Base-by-base conservation (phyloP, 2,113 vertebrate species). In the Brachyhypopomus gauderio region DNA sequence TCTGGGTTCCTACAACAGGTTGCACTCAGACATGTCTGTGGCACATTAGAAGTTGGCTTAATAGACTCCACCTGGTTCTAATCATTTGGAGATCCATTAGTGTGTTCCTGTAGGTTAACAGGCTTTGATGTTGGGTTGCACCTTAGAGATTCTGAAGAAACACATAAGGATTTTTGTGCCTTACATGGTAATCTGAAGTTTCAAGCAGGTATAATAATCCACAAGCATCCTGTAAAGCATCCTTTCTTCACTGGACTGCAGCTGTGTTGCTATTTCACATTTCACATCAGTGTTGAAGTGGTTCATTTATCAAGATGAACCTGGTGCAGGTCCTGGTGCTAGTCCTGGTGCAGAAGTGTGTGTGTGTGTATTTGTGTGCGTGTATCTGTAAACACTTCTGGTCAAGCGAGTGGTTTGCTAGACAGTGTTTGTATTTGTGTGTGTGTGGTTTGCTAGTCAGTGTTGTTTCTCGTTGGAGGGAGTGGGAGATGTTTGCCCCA, bases 401-500 rank as follows among this genome's bases (percentile, higher is more conserved):
- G n/a, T n/a, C n/a, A n/a, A n/a, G n/a, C n/a, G n/a, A n/a, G n/a
- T n/a, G n/a, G n/a, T n/a, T n/a, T n/a, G n/a, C n/a, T n/a, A n/a
- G n/a, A n/a, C n/a, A n/a, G n/a, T n/a, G n/a, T 30, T 30, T 30
- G 30, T 30, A 30, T 30, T 30, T 30, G 30, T 30, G 30, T 30
- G 30, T 30, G 1, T 30, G 30, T 85, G 87, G 83, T 75, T 78
- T 72, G 77, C 45, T 72, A 62, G 72, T 73, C 62, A 77, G 20
- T 45, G 83, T 79, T 85, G 82, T 88, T 89, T 83, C 55, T 25
- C 82, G 77, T 85, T 85, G 48, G 83, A 87, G 71, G 81, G 84
- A 78, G 79, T 83, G 82, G 89, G 82, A 88, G 84, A 89, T 85
- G 84, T 86, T 87, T 82, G 74, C 88, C 86, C 85, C 84, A 88